Evolutionary conservation across 2,888 invertebrate species (phyloP).

Genomic region (Apotomis capreana): DNA sequence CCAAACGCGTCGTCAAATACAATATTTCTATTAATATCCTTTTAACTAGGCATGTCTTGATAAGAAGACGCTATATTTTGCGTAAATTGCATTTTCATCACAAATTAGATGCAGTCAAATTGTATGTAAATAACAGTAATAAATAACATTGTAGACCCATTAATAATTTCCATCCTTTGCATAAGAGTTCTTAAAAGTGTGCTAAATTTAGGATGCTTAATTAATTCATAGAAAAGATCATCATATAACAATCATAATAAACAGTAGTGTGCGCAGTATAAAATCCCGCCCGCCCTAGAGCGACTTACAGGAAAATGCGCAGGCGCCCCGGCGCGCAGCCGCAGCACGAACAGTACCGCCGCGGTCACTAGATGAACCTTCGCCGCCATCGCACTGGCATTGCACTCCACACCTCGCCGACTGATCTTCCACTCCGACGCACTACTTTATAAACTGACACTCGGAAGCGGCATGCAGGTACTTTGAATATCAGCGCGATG

Average conservation of each 20-base stretch:
- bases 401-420: conserved; percentile 51
- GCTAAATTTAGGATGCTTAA: too few relatives aligned
- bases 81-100: too few relatives aligned
- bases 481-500: conserved; percentile 77
- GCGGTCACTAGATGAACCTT: conserved; percentile 64
- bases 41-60: too few relatives aligned
- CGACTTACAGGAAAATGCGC: conserved; percentile 81
- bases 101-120: too few relatives aligned
- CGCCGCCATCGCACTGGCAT: conserved; percentile 70
- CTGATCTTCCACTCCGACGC: conserved; percentile 50
- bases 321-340: conserved; percentile 74
- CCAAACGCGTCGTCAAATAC: too few relatives aligned
- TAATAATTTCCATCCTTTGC: too few relatives aligned
- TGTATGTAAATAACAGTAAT: too few relatives aligned
- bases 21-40: too few relatives aligned
- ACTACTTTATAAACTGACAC: conserved; percentile 68
- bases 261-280: background rate
- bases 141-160: too few relatives aligned
- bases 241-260: background rate
- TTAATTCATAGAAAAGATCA: background rate
- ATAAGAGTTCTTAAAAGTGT: too few relatives aligned
- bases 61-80: too few relatives aligned
- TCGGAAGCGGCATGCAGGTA: conserved; percentile 75
- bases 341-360: conserved; percentile 70
- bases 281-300: conserved; percentile 69